Conservation (phyloP, 2,113 vertebrate species). For the Spermophilus dauricus region DNA sequence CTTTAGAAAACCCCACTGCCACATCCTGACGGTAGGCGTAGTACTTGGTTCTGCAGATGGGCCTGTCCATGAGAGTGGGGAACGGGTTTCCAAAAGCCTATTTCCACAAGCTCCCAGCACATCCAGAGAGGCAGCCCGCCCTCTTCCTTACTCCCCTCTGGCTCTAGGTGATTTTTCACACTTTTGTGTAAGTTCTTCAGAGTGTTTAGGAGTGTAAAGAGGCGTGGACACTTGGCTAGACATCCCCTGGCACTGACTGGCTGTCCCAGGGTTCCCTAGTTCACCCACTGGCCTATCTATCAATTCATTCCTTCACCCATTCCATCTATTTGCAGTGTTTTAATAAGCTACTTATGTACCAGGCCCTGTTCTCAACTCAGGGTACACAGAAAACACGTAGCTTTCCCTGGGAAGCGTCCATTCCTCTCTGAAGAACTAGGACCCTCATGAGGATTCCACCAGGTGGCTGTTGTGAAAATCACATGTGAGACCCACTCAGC, state of each 20-base stretch:
- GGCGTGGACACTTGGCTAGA: background rate
- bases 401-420: background rate
- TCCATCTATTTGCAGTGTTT: background rate
- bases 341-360: background rate
- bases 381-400: background rate
- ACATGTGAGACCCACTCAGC: rapidly evolving
- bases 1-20: constrained; percentile 32
- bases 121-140: background rate
- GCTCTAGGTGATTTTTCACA: background rate
- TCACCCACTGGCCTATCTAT: background rate
- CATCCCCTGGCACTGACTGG: background rate
- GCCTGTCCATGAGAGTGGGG: background rate
- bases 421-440: background rate
- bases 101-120: background rate
- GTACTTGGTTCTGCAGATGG: background rate
- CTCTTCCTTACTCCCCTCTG: background rate
- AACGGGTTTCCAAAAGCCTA: background rate
- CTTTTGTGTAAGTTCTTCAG: background rate
- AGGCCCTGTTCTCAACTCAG: background rate
- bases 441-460: rapidly evolving
- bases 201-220: background rate
- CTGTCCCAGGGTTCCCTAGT: too few species aligned
- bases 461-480: background rate
- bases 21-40: background rate
- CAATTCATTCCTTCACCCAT: background rate